A percentile compares a stretch with the other conserved stretches of the same genome.
phyloP scores from a whole-genome alignment of 1,140 invertebrate genomes.

The Melitaea cinxia region DNA sequence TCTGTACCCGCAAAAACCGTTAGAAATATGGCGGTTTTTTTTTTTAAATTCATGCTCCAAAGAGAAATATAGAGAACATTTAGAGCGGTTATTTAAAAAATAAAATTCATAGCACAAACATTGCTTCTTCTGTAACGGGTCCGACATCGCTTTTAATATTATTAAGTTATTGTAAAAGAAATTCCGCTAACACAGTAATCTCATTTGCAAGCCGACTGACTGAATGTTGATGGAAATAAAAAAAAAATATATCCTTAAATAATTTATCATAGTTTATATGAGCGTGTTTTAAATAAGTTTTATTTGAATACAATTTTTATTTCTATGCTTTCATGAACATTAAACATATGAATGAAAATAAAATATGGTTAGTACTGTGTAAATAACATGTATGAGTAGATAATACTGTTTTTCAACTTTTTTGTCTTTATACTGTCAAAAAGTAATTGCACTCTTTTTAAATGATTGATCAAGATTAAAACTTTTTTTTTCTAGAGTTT shows the following conservation, averaged over 20 bases:
- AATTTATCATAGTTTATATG: background rate
- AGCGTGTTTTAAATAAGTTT: background rate
- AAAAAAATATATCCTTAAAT: background rate
- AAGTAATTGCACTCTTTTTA: too few relatives aligned
- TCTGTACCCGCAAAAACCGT: conserved; percentile 39
- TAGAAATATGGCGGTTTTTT: conserved; percentile 37
- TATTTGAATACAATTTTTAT: background rate
- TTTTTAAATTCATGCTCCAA: conserved; percentile 30
- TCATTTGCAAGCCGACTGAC: conserved; percentile 29
- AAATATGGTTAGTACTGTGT: too few relatives aligned
- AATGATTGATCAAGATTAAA: too few relatives aligned
- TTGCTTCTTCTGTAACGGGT: conserved; percentile 14
- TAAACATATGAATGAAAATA: background rate
- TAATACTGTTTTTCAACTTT: too few relatives aligned
- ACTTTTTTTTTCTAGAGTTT: too few relatives aligned
- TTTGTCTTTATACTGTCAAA: too few relatives aligned
- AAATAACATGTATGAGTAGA: too few relatives aligned
- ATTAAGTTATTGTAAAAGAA: conserved; percentile 42
- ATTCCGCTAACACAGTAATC: conserved; percentile 41
- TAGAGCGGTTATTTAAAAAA: conserved; percentile 36
- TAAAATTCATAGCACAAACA: conserved; percentile 38
- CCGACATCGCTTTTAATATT: conserved; percentile 40
- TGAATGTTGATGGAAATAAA: conserved; percentile 1
- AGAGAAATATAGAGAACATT: conserved; percentile 36
- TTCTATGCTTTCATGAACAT: background rate